phyloP scores from a whole-genome alignment of 2,113 vertebrate genomes.

The Oreochromis aureus region DNA sequence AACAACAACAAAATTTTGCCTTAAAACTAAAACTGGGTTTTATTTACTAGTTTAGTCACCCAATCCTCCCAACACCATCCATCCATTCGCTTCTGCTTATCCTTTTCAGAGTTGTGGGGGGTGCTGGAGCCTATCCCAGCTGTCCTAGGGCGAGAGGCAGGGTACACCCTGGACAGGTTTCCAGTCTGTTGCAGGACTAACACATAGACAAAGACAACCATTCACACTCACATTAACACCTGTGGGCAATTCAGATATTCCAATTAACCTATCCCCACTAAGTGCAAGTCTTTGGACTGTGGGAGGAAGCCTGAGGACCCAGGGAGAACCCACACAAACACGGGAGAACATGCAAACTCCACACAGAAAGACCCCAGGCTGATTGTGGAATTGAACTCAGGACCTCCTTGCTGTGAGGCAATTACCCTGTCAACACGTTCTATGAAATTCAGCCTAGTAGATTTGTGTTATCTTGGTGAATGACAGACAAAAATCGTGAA shows the following conservation, averaged over 20 bases:
- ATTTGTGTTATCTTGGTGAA: neutral
- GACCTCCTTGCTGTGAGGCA: neutral
- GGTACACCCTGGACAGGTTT: too few relatives aligned
- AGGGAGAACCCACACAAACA: neutral
- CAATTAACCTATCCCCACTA: neutral
- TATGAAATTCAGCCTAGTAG: neutral
- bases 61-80: neutral
- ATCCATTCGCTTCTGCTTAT: neutral
- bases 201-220: too few relatives aligned
- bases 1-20: neutral
- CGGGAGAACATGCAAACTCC: neutral
- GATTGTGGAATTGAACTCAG: neutral
- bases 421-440: neutral
- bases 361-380: neutral
- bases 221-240: neutral
- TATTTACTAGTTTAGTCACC: neutral
- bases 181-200: too few relatives aligned
- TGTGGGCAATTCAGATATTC: neutral
- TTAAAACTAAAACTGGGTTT: neutral
- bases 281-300: neutral
- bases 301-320: neutral
- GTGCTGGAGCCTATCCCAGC: neutral
- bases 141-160: neutral
- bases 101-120: neutral
- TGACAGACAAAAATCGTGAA: neutral